These are phyloP conservation scores for Epinephelus moara DNA, from an alignment of 2,113 vertebrate genomes.

Conservation along the genomic window DNA sequence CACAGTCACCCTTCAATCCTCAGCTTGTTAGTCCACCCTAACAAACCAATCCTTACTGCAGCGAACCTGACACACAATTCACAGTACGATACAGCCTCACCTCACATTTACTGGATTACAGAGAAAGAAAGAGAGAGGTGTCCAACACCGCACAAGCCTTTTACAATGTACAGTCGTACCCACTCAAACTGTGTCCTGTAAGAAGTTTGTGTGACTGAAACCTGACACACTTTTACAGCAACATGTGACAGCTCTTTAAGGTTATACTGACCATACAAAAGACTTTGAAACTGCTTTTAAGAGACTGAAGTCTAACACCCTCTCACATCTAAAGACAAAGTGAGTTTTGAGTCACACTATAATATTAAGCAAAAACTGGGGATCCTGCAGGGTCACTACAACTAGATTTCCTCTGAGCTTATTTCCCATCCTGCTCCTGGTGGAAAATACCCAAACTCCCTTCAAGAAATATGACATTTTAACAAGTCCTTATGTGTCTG, in stretches of 20 bases:
- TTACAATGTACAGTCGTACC: constrained; percentile 3
- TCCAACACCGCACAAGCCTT: background rate
- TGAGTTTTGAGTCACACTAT: too few relatives aligned
- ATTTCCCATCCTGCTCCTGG: too few relatives aligned
- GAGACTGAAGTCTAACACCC: too few relatives aligned
- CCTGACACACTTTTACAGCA: background rate
- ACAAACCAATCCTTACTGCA: constrained; percentile 28
- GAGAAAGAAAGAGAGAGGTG: background rate
- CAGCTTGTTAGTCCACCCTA: constrained; percentile 49
- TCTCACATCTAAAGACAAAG: too few relatives aligned
- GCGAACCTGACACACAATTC: constrained; percentile 33
- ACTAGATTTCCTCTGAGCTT: too few relatives aligned
- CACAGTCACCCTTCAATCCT: constrained; percentile 51
- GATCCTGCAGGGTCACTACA: too few relatives aligned
- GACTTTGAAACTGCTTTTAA: too few relatives aligned
- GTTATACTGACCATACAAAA: background rate
- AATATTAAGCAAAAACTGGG: too few relatives aligned
- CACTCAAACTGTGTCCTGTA: background rate
- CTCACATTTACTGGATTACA: constrained; percentile 31
- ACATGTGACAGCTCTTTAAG: constrained; percentile 3
- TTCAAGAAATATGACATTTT: too few relatives aligned
- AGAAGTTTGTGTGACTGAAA: background rate
- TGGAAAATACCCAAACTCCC: too few relatives aligned
- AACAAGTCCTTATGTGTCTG: too few relatives aligned
- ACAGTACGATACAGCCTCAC: constrained; percentile 10